A percentile compares a stretch with the other conserved stretches of the same genome.
These are phyloP conservation scores for Drosophila kanapiae DNA, from an alignment of 1,140 invertebrate genomes.

Conservation along the genomic window DNA sequence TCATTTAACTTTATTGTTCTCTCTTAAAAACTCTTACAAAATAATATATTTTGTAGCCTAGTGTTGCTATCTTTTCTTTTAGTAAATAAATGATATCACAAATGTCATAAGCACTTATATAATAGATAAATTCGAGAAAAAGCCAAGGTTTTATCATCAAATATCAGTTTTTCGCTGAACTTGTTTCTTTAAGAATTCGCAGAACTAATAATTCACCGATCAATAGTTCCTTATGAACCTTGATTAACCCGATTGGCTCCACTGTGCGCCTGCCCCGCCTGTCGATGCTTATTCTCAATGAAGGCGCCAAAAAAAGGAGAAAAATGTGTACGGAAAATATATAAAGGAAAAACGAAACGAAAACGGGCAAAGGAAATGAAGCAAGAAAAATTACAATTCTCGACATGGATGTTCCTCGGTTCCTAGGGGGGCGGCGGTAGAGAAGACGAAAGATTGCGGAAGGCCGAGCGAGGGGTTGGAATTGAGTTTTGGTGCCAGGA, in stretches of 20 bases:
- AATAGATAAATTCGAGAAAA: no score
- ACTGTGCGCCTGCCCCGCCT: conserved; percentile 38
- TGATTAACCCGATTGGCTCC: not conserved
- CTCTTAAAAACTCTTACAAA: no score
- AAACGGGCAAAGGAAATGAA: conserved; percentile 82
- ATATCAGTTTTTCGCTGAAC: no score
- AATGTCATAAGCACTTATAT: no score
- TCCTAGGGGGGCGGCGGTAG: conserved; percentile 5
- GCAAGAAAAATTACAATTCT: conserved; percentile 84
- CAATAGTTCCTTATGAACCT: not conserved
- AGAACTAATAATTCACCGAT: no score
- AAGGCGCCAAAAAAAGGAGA: conserved; percentile 56
- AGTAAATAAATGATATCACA: no score
- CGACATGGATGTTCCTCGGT: conserved; percentile 49
- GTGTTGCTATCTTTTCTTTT: no score
- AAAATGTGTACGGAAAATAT: conserved; percentile 20
- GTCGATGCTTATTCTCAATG: conserved; percentile 50
- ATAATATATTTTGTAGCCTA: no score
- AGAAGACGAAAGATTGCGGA: conserved; percentile 6
- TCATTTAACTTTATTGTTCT: no score
- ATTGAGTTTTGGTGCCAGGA: conserved; percentile 61
- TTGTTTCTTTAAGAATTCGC: no score
- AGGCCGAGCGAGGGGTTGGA: conserved; percentile 37
- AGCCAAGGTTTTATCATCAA: no score
- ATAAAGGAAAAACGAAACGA: conserved; percentile 48